These are phyloP conservation scores for Aldrovandia affinis DNA, from an alignment of 2,797 vertebrate genomes.

Conservation along the genomic window DNA sequence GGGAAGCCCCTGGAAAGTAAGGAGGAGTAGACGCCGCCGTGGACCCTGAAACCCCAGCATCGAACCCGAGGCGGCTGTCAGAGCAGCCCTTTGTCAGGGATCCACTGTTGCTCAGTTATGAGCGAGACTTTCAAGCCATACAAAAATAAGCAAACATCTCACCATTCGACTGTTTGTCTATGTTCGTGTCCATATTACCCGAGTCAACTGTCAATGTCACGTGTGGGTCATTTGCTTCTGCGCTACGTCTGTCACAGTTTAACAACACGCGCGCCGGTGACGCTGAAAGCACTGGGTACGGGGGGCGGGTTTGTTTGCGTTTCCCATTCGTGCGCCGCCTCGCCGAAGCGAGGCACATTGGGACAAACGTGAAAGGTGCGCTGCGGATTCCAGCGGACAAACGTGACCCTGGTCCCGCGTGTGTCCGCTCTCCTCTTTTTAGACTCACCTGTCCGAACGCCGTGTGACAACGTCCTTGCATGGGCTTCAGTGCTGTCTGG, in stretches of 20 bases:
- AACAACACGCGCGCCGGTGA: background rate
- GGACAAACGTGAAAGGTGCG: background rate
- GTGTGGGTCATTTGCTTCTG: background rate
- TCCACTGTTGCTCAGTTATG: background rate
- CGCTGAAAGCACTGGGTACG: background rate
- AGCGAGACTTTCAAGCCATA: background rate
- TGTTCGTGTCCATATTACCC: background rate
- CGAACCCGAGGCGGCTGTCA: background rate
- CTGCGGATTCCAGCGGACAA: background rate
- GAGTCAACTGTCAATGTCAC: background rate
- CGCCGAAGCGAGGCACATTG: background rate
- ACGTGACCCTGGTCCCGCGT: constrained; percentile 1
- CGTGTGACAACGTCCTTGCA: constrained; percentile 26
- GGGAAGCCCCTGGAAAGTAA: constrained; percentile 62
- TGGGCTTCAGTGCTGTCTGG: background rate
- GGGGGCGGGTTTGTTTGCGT: background rate
- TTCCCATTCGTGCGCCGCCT: background rate
- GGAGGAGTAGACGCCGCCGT: constrained; percentile 32
- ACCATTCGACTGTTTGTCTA: background rate
- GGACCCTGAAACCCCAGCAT: background rate
- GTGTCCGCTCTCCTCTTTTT: constrained; percentile 12
- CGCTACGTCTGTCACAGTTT: background rate
- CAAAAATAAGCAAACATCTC: too few species aligned
- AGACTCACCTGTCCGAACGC: constrained; percentile 41
- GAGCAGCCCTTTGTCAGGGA: background rate